Percentiles rank a stretch among this genome's conserved stretches.
phyloP scores from a whole-genome alignment of 2,797 vertebrate genomes.

The Falco concolor region DNA sequence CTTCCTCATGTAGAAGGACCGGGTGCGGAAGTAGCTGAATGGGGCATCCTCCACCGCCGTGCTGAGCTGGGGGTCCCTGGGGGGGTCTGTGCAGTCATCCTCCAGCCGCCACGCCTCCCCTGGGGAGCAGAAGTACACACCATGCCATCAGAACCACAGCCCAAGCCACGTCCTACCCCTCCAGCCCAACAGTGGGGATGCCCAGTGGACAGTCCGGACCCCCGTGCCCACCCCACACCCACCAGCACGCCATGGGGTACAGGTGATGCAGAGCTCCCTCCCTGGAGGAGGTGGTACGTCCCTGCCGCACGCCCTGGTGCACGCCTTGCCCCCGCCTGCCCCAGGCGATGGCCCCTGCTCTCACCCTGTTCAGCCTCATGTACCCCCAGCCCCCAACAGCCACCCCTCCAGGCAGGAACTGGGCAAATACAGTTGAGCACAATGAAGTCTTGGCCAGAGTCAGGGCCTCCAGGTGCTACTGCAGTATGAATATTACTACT shows the following conservation, averaged over 20 bases:
- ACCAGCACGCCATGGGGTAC: rapidly evolving
- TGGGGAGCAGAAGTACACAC: constrained; percentile 5
- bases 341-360: background rate
- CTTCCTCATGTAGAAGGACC: constrained; percentile 86
- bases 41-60: constrained; percentile 74
- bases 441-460: background rate
- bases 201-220: rapidly evolving
- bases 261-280: background rate
- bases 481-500: background rate
- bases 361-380: background rate
- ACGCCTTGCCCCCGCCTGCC: background rate
- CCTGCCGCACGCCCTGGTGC: rapidly evolving
- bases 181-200: background rate
- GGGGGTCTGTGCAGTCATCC: constrained; percentile 70
- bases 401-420: background rate
- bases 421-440: background rate
- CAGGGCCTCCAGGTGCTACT: background rate
- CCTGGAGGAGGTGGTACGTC: rapidly evolving
- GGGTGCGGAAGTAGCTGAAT: constrained; percentile 79
- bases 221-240: background rate
- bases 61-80: constrained; percentile 54
- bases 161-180: rapidly evolving
- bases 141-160: background rate
- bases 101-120: constrained; percentile 85
- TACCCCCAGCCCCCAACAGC: background rate